Base-by-base conservation (phyloP, 2,113 vertebrate species). In the Rhabdornis inornatus region DNA sequence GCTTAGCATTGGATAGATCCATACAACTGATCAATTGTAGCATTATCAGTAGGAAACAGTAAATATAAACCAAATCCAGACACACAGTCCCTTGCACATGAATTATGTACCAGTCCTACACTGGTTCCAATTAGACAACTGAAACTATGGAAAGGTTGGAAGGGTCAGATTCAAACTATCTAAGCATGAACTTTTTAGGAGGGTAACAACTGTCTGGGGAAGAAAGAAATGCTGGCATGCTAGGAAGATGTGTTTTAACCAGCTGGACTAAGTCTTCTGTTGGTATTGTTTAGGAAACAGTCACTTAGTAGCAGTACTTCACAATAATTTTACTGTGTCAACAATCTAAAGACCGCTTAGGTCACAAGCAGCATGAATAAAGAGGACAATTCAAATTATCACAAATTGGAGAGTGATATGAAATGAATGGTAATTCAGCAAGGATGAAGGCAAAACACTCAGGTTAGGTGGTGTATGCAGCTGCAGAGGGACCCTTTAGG, bases 371-470 rank as follows among this genome's bases (percentile, higher is more conserved):
- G 40, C 5, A 0, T 21, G 45, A 91, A 86, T 69, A 28, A 86
- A 83, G 33, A 49, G 18, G 7, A 55, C 35, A 55, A 80, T 22
- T 76, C 5, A 56, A 61, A 40, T 33, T 28, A 65, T 50, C n/a
- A 49, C 28, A 61, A 31, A 80, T 1, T 53, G 50, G 18, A 86
- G 12, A 40, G 10, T 0, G 0, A 44, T 49, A 39, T 0, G 1
- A 86, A 86, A 86, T 33, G 47, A 75, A 52, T 4, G 4, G 31
- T 16, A 74, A 42, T 37, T 77, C 17, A 71, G 42, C 60, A 81
- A 70, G 28, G 28, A 64, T 0, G 0, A 87, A 89, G 15, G 35
- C 57, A 75, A 84, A 91, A 61, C 4, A n/a, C 21, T 66, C 44
- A 57, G n/a, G 13, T 45, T 19, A 17, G 27, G 33, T 53, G 39